Evolutionary conservation across 2,797 vertebrate genomes (phyloP), one percentile per base, ranked within the genome.

Genomic region (Crocidura indochinensis): DNA sequence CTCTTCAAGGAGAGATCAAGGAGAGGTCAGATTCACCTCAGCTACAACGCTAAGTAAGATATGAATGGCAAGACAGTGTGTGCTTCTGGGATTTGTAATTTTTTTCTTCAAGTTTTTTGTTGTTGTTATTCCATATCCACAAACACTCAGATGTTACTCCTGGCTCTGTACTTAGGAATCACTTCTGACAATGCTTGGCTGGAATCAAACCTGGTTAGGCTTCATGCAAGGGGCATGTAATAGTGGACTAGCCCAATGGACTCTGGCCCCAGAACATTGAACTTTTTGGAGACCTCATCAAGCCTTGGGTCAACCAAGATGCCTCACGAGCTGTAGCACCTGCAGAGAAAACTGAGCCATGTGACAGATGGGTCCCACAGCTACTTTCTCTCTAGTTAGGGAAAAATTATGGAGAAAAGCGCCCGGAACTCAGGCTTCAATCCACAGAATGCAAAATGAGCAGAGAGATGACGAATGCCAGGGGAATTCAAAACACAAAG

Each of bases 391-490:
- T 49, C n/a, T 38, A 71, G 49, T 20, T 80, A 22, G 79, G 79
- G 44, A 83, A 10, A 87, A 0, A 24, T 0, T 29, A 38, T 12
- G 17, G 1, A 31, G n/a, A 91, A 74, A 51, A 56, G 68, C 82
- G 68, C 56, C 6, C 24, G 76, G 84, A 76, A 73, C 64, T 76
- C 80, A 38, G 51, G 69, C 38, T 47, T 67, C 62, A 24, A 24
- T 24, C 75, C n/a, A 22, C 74, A 60, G 77, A 87, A 72, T 53
- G 71, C 51, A 78, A 95, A 94, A 87, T 88, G 78, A 89, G 79
- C 80, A 90, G 84, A 91, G 74, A 93, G 51, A 79, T 89, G 92
- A 87, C 19, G 79, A 92, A 80, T 78, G 86, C 64, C 73, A 75
- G 76, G 92, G 64, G 77, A 74, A 94, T 86, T 93, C 76, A 81